phyloP scores from a whole-genome alignment of 2,797 vertebrate species.

The Neoniphon sammara region DNA sequence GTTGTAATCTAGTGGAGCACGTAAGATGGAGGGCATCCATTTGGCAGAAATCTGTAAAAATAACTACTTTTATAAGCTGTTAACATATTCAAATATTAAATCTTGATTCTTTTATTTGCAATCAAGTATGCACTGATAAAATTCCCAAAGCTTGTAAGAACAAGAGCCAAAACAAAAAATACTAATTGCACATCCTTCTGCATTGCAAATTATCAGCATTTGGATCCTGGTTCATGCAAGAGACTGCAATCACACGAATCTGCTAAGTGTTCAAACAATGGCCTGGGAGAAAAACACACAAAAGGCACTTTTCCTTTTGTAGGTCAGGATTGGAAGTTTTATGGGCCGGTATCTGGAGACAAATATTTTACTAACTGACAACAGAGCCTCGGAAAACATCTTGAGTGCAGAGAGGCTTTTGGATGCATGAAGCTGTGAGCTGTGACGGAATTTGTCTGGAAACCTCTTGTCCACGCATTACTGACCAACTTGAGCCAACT shows the following conservation, averaged over 20 bases:
- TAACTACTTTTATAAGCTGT: background rate
- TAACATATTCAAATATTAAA: conserved; percentile 48
- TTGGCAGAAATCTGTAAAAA: background rate
- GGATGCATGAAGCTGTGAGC: conserved; percentile 49
- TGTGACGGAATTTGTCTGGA: conserved; percentile 63
- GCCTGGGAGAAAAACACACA: conserved; percentile 6
- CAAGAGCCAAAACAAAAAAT: conserved; percentile 34
- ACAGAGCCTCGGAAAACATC: conserved; percentile 58
- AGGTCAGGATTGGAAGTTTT: conserved; percentile 50
- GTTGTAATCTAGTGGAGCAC: background rate
- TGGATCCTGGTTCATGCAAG: conserved; percentile 13
- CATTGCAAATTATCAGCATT: background rate
- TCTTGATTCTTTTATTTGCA: conserved; percentile 56
- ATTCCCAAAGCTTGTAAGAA: conserved; percentile 26
- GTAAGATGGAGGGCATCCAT: conserved; percentile 4
- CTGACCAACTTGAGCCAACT: conserved; percentile 51
- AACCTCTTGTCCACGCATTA: conserved; percentile 52
- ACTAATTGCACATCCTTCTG: conserved; percentile 25
- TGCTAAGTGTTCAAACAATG: conserved; percentile 33
- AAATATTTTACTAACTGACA: conserved; percentile 62
- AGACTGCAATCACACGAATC: background rate
- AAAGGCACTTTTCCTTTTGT: conserved; percentile 33
- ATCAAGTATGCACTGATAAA: conserved; percentile 1
- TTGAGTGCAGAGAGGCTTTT: conserved; percentile 54
- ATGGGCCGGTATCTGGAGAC: conserved; percentile 36